A percentile compares a stretch with the other conserved stretches of the same genome.
Conservation (phyloP, 2,888 invertebrate genomes). For the Synergus japonicus region DNA sequence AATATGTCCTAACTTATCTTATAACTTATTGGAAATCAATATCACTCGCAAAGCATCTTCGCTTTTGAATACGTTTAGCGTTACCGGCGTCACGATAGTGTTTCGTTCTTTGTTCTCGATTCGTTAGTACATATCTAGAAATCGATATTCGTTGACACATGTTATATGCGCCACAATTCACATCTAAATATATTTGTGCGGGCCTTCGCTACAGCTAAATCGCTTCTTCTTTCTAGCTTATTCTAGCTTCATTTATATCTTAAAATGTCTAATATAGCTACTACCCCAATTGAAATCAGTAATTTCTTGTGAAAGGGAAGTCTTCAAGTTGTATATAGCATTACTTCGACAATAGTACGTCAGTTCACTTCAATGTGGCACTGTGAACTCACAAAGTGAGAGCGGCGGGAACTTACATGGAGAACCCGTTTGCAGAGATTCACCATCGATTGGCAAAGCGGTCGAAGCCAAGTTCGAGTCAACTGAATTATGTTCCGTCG, state of each 20-base stretch:
- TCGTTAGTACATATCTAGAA: conserved; percentile 31
- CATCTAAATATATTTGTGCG: not conserved
- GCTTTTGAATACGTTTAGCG: conserved; percentile 18
- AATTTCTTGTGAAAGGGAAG: not conserved
- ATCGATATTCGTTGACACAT: conserved; percentile 28
- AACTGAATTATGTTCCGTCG: conserved; percentile 68
- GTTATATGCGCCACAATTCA: conserved; percentile 43
- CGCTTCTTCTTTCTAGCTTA: not conserved
- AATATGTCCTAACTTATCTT: not conserved
- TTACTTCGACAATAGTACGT: not conserved
- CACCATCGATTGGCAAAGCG: conserved; percentile 61
- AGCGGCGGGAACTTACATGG: not conserved
- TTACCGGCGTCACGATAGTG: conserved; percentile 23
- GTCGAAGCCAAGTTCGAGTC: conserved; percentile 65
- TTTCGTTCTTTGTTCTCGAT: conserved; percentile 25
- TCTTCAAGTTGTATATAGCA: not conserved
- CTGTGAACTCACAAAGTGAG: not conserved
- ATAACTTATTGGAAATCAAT: conserved; percentile 57
- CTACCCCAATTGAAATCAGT: not conserved
- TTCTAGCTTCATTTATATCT: not conserved
- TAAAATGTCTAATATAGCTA: too few species aligned
- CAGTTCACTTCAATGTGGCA: not conserved
- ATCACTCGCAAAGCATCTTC: conserved; percentile 39
- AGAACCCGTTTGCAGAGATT: conserved; percentile 57
- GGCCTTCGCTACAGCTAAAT: not conserved